These are phyloP conservation scores for Indicator indicator DNA, from an alignment of 2,113 vertebrate species.

Conservation along the genomic window DNA sequence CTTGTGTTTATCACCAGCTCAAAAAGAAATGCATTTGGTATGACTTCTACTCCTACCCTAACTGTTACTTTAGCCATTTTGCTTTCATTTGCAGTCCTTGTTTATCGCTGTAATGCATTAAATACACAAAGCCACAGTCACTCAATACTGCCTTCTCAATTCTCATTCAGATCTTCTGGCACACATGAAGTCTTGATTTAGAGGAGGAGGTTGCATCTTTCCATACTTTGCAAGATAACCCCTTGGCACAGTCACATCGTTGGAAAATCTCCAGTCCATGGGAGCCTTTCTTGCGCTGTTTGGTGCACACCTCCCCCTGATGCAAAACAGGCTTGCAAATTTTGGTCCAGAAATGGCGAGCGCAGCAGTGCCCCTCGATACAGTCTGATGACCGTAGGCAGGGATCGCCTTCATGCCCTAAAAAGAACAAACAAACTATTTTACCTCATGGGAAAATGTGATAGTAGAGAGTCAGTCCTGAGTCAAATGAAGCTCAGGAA, in stretches of 20 bases:
- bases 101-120: conserved; percentile 60
- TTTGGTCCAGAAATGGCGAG: conserved; percentile 98
- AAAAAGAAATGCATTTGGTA: conserved; percentile 32
- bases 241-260: conserved; percentile 95
- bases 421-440: neutral
- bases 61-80: conserved; percentile 6
- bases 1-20: conserved; percentile 5
- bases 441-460: neutral
- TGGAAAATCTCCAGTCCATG: conserved; percentile 95
- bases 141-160: neutral
- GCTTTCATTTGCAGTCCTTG: conserved; percentile 30
- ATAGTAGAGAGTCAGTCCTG: neutral
- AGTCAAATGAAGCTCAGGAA: neutral
- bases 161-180: conserved; percentile 89
- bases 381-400: conserved; percentile 93
- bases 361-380: conserved; percentile 90
- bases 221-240: conserved; percentile 96
- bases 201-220: conserved; percentile 96
- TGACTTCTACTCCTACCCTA: conserved; percentile 29
- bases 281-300: conserved; percentile 92
- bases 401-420: conserved; percentile 91
- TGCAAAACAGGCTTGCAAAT: conserved; percentile 96
- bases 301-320: conserved; percentile 93
- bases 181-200: conserved; percentile 96
- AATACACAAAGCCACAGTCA: conserved; percentile 70